Evolutionary conservation across 2,113 vertebrate species (phyloP), one percentile per base, ranked within the genome.

Genomic region (Paraplagusia blochii): DNA sequence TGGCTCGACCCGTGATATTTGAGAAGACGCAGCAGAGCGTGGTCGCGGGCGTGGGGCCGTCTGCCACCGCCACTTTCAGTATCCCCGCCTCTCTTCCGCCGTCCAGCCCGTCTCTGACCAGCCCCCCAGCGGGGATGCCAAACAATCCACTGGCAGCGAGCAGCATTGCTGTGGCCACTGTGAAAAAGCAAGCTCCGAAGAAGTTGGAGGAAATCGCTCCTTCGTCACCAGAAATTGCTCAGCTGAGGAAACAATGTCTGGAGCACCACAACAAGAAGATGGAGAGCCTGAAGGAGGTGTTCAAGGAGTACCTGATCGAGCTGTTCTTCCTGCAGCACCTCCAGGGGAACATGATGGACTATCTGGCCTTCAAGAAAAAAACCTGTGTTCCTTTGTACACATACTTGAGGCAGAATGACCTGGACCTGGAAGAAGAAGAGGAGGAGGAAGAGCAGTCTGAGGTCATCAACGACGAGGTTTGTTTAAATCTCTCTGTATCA

Each of bases 311-410:
- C 66, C 81, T 98, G 82, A 91, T 97, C 1, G 97, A 99, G 75
- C 87, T 99, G 17, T 99, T 99, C 85, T 99, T 99, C 81, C 82
- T 99, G 69, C 97, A 98, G 55, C 96, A 99, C 69, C 92, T 95
- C 19, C 95, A 98, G 78, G 97, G 97, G 17, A 99, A 99, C 74
- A 99, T 99, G 95, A 98, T 98, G 97, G 97, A 99, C 77, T 99
- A 95, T 55, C 39, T 98, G 29, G 91, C 95, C 33, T 99, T 99
- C 63, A 97, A 94, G 86, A 97, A 96, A 90, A 99, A 98, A 51
- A 95, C 93, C 1, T 97, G 94, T 69, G 89, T 93, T 75, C 93
- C 94, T 0, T 83, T 98, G 44, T 95, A 95, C 75, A 93, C 93
- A 0, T 99, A 97, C 71, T 87, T 99, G 56, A 88, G 93, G 77